Evolutionary conservation across 1,140 invertebrate species (phyloP).

Genomic region (Oncopeltus fasciatus): DNA sequence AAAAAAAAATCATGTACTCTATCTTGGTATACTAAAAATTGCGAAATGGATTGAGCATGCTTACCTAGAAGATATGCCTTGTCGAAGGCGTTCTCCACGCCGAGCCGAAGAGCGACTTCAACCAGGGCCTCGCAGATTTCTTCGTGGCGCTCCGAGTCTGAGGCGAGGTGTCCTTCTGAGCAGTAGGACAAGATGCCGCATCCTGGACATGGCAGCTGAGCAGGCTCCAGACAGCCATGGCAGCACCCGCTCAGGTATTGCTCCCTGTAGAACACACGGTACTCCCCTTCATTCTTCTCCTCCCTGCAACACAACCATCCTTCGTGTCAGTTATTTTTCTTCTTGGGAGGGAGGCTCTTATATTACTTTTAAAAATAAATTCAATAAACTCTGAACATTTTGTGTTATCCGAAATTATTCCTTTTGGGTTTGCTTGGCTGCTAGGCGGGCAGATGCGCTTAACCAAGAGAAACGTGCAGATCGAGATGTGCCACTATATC

Average conservation of each 20-base stretch:
- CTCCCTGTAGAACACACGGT: conserved; percentile 1
- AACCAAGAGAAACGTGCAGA: too few relatives aligned
- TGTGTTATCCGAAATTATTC: too few relatives aligned
- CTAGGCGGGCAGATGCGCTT: too few relatives aligned
- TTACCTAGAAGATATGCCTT: conserved; percentile 5
- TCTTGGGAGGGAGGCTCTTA: too few relatives aligned
- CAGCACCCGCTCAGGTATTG: conserved; percentile 6
- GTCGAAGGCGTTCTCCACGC: not conserved
- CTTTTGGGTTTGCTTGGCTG: too few relatives aligned
- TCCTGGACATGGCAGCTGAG: not conserved
- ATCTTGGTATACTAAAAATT: too few relatives aligned
- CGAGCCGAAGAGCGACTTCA: not conserved
- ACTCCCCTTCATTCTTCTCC: not conserved
- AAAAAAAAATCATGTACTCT: too few relatives aligned
- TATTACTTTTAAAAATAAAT: too few relatives aligned
- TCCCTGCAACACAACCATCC: too few relatives aligned
- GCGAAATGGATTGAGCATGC: not conserved
- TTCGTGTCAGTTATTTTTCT: too few relatives aligned
- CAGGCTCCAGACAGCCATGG: not conserved
- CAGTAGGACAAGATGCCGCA: conserved; percentile 5
- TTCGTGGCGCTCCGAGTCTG: conserved; percentile 8
- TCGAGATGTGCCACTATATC: too few relatives aligned
- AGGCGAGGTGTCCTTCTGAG: not conserved
- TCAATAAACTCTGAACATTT: too few relatives aligned
- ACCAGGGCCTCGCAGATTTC: conserved; percentile 8